phyloP scores from a whole-genome alignment of 2,113 vertebrate species.

The Osmerus eperlanus region DNA sequence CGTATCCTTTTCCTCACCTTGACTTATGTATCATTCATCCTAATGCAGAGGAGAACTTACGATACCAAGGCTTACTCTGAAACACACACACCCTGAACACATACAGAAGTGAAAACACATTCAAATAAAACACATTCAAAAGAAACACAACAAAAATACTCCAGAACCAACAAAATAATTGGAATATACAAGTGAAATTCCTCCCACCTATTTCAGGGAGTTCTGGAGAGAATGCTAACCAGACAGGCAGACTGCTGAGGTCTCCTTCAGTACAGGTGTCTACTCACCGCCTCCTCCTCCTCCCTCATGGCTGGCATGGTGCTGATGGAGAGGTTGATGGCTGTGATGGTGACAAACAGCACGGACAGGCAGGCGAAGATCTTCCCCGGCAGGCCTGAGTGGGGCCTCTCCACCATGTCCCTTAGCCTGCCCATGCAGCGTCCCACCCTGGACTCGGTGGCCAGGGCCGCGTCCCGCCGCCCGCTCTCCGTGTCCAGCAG shows the following conservation, averaged over 20 bases:
- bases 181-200: not conserved
- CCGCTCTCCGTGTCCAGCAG: conserved; percentile 72
- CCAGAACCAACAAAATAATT: no score
- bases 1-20: no score
- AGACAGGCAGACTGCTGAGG: not conserved
- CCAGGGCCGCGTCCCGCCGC: conserved; percentile 44
- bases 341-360: conserved; percentile 95
- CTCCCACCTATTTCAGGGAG: not conserved
- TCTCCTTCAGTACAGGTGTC: not conserved
- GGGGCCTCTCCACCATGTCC: conserved; percentile 97
- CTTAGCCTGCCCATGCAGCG: conserved; percentile 87
- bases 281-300: conserved; percentile 91
- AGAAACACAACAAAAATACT: no score
- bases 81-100: no score
- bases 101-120: no score
- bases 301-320: conserved; percentile 94
- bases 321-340: conserved; percentile 95
- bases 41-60: no score
- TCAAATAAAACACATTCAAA: no score
- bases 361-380: conserved; percentile 97
- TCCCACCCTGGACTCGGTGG: conserved; percentile 71
- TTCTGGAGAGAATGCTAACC: no score
- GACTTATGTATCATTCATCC: no score
- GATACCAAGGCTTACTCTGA: no score
- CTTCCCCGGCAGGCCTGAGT: conserved; percentile 95